Evolutionary conservation across 2,888 invertebrate species (phyloP).

Genomic region (Uloborus plumipes): DNA sequence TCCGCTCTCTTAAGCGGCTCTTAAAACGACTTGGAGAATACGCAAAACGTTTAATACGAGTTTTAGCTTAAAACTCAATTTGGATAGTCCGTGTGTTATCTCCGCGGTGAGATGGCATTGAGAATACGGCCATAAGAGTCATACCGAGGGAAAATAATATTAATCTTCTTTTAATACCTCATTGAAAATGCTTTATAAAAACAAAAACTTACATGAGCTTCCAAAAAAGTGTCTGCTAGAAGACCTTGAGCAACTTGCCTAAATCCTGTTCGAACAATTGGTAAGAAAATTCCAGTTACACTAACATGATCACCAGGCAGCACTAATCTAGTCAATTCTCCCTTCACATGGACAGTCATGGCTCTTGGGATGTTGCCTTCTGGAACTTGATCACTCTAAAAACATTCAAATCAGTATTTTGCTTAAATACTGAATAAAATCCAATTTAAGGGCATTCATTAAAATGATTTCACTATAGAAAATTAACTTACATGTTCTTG

Average conservation of each 20-base stretch:
- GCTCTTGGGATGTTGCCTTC: slow-evolving; percentile 97
- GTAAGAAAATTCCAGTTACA: slow-evolving; percentile 92
- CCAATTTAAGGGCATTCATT: background rate
- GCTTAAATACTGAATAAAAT: background rate
- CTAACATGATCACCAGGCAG: slow-evolving; percentile 96
- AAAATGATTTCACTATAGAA: background rate
- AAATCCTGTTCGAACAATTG: slow-evolving; percentile 87
- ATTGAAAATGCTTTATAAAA: too few species aligned
- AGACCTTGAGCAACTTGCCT: slow-evolving; percentile 86
- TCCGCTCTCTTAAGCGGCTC: too few species aligned
- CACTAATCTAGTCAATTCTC: slow-evolving; percentile 87
- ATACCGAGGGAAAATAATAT: too few species aligned
- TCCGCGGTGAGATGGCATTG: too few species aligned
- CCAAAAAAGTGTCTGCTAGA: slow-evolving; percentile 93
- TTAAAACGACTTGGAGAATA: too few species aligned
- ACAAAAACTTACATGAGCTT: slow-evolving; percentile 90
- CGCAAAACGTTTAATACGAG: too few species aligned
- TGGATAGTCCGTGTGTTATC: too few species aligned
- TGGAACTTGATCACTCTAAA: slow-evolving; percentile 94
- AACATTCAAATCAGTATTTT: too few species aligned
- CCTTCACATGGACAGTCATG: slow-evolving; percentile 88
- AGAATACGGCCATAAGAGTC: too few species aligned
- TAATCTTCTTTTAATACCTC: too few species aligned
- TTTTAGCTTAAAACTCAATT: too few species aligned
- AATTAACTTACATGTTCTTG: slow-evolving; percentile 88